These are phyloP conservation scores for Schizopygopsis pylzovi DNA, from an alignment of 2,797 vertebrate species.

Conservation along the genomic window DNA sequence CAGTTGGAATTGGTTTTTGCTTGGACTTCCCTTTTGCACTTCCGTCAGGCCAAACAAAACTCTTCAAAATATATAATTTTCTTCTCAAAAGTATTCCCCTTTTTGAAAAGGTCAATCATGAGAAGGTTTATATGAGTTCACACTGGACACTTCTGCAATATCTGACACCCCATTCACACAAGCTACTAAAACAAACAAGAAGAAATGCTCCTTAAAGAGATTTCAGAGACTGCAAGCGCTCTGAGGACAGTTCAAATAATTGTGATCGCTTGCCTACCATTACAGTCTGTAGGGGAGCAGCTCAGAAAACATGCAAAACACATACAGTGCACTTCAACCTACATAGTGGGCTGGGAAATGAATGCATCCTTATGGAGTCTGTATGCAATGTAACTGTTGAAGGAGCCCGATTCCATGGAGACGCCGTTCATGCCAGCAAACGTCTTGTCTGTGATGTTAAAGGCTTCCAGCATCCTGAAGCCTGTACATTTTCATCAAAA, in stretches of 20 bases:
- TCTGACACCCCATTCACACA: conserved; percentile 60
- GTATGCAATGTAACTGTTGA: conserved; percentile 92
- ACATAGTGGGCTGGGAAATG: conserved; percentile 91
- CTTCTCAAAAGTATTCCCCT: not conserved
- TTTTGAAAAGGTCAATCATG: conserved; percentile 46
- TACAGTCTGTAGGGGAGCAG: conserved; percentile 56
- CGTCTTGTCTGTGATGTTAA: conserved; percentile 93
- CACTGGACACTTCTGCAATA: conserved; percentile 41
- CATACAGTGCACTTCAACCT: conserved; percentile 68
- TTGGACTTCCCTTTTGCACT: not conserved
- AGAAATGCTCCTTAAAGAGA: conserved; percentile 55
- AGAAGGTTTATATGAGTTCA: conserved; percentile 44
- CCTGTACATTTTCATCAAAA: conserved; percentile 73
- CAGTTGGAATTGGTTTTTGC: not conserved
- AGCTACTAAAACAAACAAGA: conserved; percentile 62
- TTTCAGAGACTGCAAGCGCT: conserved; percentile 54
- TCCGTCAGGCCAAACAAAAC: conserved; percentile 1
- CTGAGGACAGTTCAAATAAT: conserved; percentile 68
- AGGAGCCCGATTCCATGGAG: conserved; percentile 94
- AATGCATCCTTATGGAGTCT: conserved; percentile 94
- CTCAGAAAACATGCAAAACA: conserved; percentile 17
- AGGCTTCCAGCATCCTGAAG: conserved; percentile 97
- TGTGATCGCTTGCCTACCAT: conserved; percentile 55
- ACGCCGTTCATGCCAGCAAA: conserved; percentile 92
- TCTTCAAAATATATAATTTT: not conserved